A percentile compares a stretch with the other conserved stretches of the same genome.
Evolutionary conservation across 2,797 vertebrate genomes (phyloP).

Genomic region (Epinephelus coioides): DNA sequence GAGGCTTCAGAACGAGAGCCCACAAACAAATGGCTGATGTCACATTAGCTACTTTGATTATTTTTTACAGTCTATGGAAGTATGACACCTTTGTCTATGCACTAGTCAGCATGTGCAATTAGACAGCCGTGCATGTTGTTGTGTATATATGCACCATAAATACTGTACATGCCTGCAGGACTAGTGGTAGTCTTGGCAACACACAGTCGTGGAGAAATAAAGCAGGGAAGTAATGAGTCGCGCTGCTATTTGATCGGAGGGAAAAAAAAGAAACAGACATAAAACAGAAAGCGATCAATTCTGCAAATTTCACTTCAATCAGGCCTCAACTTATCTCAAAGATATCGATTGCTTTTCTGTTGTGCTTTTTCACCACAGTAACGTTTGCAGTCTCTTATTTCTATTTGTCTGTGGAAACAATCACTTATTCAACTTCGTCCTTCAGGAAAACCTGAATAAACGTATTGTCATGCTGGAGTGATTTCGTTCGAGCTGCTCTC

Average conservation of each 20-base stretch:
- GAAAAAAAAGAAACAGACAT: neutral
- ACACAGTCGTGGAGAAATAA: neutral
- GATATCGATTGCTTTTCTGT: slow-evolving; percentile 7
- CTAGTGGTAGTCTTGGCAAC: neutral
- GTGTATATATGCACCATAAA: neutral
- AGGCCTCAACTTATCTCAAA: neutral
- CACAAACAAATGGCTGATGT: too few relatives aligned
- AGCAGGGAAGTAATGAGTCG: neutral
- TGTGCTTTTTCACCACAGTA: neutral
- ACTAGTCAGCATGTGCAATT: neutral
- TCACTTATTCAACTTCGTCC: slow-evolving; percentile 2
- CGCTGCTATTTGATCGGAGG: slow-evolving; percentile 1
- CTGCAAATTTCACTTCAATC: slow-evolving; percentile 13
- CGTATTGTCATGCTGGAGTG: neutral
- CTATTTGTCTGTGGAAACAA: slow-evolving; percentile 10
- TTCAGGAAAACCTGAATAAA: neutral
- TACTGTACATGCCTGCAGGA: neutral
- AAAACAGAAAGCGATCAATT: slow-evolving; percentile 20
- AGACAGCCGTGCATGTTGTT: neutral
- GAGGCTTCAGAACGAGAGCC: too few relatives aligned
- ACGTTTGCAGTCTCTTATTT: neutral
- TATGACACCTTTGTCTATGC: neutral
- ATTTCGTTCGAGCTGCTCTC: slow-evolving; percentile 13
- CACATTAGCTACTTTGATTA: too few relatives aligned
- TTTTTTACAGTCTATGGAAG: neutral